Conservation (phyloP, 2,797 vertebrate species). For the Gobionotothen gibberifrons region DNA sequence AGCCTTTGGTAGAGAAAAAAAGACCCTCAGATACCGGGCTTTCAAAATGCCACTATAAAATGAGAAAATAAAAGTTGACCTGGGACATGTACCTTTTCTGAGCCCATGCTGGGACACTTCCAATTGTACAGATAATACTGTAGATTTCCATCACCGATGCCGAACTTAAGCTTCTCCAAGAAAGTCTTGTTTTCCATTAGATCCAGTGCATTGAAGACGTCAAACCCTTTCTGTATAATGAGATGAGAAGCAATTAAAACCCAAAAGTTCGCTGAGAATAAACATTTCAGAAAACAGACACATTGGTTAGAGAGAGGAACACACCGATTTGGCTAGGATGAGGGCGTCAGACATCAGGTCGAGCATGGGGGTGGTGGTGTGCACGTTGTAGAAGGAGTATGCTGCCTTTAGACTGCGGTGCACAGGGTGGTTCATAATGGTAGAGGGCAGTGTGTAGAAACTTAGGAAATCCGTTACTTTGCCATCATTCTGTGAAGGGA, state of each 20-base stretch:
- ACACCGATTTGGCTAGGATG: slow-evolving; percentile 95
- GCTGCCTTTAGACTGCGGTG: slow-evolving; percentile 99
- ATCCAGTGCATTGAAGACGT: slow-evolving; percentile 99
- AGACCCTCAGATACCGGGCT: background rate
- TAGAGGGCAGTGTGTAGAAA: slow-evolving; percentile 98
- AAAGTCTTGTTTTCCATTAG: slow-evolving; percentile 99
- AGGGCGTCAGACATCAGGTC: slow-evolving; percentile 98
- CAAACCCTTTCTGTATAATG: slow-evolving; percentile 93
- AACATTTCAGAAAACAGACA: background rate
- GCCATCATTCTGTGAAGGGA: slow-evolving; percentile 84
- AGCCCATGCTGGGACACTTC: slow-evolving; percentile 98
- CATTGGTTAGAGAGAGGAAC: background rate
- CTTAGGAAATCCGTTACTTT: slow-evolving; percentile 96
- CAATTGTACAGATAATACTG: slow-evolving; percentile 99
- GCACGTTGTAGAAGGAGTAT: slow-evolving; percentile 98
- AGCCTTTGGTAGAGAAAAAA: background rate
- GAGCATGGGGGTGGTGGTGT: slow-evolving; percentile 92
- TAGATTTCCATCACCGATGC: slow-evolving; percentile 97
- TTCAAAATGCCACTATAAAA: too few species aligned
- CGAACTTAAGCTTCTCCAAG: slow-evolving; percentile 99
- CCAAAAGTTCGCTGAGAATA: background rate
- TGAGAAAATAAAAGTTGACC: too few species aligned
- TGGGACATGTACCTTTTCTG: slow-evolving; percentile 90
- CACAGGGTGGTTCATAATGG: slow-evolving; percentile 98
- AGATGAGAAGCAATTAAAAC: background rate